These are phyloP conservation scores for Nettapus auritus DNA, from an alignment of 2,113 vertebrate genomes.

Conservation along the genomic window DNA sequence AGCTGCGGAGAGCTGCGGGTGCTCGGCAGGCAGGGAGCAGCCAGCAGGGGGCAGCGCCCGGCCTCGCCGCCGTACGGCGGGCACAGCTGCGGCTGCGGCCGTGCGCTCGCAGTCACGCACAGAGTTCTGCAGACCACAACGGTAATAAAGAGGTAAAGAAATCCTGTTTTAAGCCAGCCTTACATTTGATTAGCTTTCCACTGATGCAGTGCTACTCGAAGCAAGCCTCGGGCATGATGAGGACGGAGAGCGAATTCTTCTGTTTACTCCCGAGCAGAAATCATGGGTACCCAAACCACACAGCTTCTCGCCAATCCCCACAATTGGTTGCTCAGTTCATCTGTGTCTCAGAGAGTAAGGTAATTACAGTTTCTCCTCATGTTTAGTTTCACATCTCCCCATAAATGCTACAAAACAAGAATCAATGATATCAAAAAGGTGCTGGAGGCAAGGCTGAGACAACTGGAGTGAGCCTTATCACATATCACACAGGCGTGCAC, in stretches of 20 bases:
- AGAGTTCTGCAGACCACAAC: background rate
- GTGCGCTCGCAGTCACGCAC: too few species aligned
- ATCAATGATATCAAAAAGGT: background rate
- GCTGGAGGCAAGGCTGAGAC: background rate
- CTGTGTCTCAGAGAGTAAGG: background rate
- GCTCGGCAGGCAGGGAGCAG: background rate
- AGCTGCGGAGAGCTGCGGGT: background rate
- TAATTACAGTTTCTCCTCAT: background rate
- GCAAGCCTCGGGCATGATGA: background rate
- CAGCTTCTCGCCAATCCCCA: background rate
- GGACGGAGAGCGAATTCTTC: background rate
- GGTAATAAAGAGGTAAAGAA: background rate
- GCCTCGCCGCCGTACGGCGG: background rate
- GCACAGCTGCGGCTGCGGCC: too few species aligned
- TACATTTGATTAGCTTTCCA: background rate
- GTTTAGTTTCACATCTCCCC: background rate
- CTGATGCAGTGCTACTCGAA: background rate
- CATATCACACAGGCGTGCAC: rapidly evolving
- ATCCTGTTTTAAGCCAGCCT: background rate
- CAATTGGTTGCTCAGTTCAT: too few species aligned
- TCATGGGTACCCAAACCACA: background rate
- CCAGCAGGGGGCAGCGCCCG: background rate
- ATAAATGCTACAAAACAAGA: background rate
- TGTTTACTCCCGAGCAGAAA: background rate
- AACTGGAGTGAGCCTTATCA: background rate